Evolutionary conservation across 1,140 invertebrate species (phyloP).

Genomic region (Drosophila kepulauana): DNA sequence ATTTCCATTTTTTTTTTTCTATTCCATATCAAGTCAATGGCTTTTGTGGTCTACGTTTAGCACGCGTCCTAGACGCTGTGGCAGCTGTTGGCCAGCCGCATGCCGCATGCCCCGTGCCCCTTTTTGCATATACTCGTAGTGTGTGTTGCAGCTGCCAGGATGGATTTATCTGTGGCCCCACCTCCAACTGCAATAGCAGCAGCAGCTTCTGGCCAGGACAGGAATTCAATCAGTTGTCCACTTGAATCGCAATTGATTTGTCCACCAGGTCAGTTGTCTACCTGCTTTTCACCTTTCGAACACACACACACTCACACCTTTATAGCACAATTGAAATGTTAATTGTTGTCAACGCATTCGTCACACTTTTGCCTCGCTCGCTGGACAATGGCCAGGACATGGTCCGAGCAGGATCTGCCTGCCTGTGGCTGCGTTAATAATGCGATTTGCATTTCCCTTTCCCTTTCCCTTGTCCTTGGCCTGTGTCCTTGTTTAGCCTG

Average conservation of each 20-base stretch:
- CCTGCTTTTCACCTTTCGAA: conserved; percentile 33
- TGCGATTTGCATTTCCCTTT: conserved; percentile 81
- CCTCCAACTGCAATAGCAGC: neutral
- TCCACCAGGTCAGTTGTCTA: conserved; percentile 11
- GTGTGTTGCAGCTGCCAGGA: conserved; percentile 63
- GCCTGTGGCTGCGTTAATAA: conserved; percentile 71
- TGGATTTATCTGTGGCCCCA: conserved; percentile 39
- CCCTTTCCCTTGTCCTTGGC: conserved; percentile 50
- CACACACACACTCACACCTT: conserved; percentile 27
- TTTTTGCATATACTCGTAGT: conserved; percentile 60
- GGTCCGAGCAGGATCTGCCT: conserved; percentile 47
- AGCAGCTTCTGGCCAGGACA: conserved; percentile 10
- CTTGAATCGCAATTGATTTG: conserved; percentile 58
- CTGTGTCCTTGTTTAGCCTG: conserved; percentile 66
- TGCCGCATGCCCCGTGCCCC: conserved; percentile 33
- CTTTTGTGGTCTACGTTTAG: conserved; percentile 74
- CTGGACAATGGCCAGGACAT: conserved; percentile 50
- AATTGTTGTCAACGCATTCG: conserved; percentile 81
- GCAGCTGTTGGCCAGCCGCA: conserved; percentile 63
- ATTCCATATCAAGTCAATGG: conserved; percentile 65
- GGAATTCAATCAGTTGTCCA: conserved; percentile 70
- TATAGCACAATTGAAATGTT: conserved; percentile 40
- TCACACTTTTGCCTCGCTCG: conserved; percentile 72
- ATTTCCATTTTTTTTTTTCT: neutral
- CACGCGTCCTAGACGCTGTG: conserved; percentile 60